Percentiles rank a stretch among this genome's conserved stretches.
Evolutionary conservation across 2,888 invertebrate species (phyloP).

Genomic region (Macroteleia sp.): DNA sequence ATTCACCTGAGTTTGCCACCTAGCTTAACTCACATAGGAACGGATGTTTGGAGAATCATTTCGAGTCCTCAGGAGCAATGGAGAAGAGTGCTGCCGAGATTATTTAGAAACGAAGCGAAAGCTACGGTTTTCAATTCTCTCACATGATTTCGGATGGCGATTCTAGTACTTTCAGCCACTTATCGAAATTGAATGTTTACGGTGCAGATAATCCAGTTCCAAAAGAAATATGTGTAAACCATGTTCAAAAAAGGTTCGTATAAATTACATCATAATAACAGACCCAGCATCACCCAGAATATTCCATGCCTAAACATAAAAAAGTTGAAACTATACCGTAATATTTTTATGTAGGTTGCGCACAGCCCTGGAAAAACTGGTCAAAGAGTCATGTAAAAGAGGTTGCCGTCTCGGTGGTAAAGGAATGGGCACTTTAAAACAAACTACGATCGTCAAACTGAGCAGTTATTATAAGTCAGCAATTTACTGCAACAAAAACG

Average conservation of each 20-base stretch:
- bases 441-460: conserved; percentile 13
- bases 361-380: conserved; percentile 10
- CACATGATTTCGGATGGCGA: background rate
- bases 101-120: conserved; percentile 3
- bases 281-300: too few species aligned
- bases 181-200: conserved; percentile 8
- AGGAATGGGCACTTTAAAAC: conserved; percentile 27
- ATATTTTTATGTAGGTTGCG: conserved; percentile 4
- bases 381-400: conserved; percentile 22
- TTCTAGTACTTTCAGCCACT: background rate
- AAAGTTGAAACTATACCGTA: background rate
- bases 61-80: background rate
- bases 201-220: background rate
- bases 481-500: background rate
- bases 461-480: background rate
- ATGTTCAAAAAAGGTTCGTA: conserved; percentile 2
- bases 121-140: conserved; percentile 8
- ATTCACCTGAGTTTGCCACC: conserved; percentile 1
- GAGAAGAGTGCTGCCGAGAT: conserved; percentile 1
- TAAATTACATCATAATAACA: too few species aligned
- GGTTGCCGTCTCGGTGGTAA: conserved; percentile 5
- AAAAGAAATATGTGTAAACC: conserved; percentile 11
- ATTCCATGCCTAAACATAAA: background rate
- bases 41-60: background rate
- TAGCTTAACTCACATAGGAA: too few species aligned